Base-by-base conservation (phyloP, 2,888 invertebrate genomes). In the Eristalis tenax region DNA sequence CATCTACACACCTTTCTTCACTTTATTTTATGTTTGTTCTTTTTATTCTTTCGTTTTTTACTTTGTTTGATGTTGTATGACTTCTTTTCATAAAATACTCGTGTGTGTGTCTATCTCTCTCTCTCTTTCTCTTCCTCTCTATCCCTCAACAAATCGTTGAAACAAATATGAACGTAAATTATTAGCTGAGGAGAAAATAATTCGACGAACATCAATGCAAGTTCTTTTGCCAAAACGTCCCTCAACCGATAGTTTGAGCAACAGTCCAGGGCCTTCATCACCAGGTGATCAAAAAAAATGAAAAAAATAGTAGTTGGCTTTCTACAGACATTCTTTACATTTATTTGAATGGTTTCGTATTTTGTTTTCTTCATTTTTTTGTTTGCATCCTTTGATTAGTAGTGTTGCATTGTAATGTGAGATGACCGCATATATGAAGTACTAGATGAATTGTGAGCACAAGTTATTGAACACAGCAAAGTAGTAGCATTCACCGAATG, bases 171-270 rank as follows among this genome's bases (percentile, higher is more conserved):
- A 59, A 59, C 38, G 15, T 6, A 59, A 61, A 68, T 81, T 90
- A 91, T 90, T 91, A 89, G 91, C 92, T 90, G 93, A 93, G 88
- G 92, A 92, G 90, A 93, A 92, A 91, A 91, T 92, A 90, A 90
- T 91, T 91, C 92, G 93, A 90, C 92, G 93, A 91, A 92, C 93
- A 91, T 94, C 94, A 90, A 92, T 94, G 89, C 93, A 94, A 91
- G 93, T 93, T 89, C 91, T 94, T 87, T 92, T 94, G 90, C 94
- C 94, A 89, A 94, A 94, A 93, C 93, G 94, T 90, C 94, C 94
- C 89, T 94, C 95, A 86, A 94, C 93, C 89, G 95, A 95, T 91
- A 94, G 94, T 89, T 92, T 95, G 90, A 94, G 93, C 92, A 94
- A 94, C 92, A 94, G 94, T 91, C 94, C 94, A 91, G 94, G 94